Base-by-base conservation (phyloP, 64 coral and sea anemone species). In the Montipora capricornis region DNA sequence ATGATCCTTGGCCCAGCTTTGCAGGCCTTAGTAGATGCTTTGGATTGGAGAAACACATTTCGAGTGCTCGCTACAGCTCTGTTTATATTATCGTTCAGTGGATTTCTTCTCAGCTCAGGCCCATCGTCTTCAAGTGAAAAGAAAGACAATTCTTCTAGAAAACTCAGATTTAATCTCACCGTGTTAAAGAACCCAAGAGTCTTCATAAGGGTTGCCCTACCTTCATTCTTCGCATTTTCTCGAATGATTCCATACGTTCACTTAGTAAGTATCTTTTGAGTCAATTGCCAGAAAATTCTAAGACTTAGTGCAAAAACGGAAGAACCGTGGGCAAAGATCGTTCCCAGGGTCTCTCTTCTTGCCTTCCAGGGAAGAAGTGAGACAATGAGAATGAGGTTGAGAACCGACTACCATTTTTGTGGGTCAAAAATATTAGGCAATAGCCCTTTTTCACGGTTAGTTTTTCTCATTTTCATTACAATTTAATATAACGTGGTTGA, bases 1-100 rank as follows among this genome's bases (percentile, higher is more conserved):
- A 86, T 86, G 82, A 86, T 86, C 73, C 64, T 86, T 71, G 66
- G 82, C 2, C 82, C 82, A 2, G 46, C 66, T 14, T 48, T 86
- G 0, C 82, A 86, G 67, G 82, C 82, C 1, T 8, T 86, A 22
- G 64, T 50, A 17, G 82, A 71, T 19, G 8, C 47, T 24, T 49
- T 86, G 47, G 82, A 13, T 51, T 86, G 82, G 82, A 86, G 66
- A 10, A 51, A 73, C 45, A 20, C 82, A 2, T 86, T 86, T 20
- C 82, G 82, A 4, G 8, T 70, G n/a, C 50, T 86, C 22, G 66
- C 82, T 22, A 37, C 17, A 5, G 1, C 48, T 73, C 47, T 86
- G 45, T 17, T n/a, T 73, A 0, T 50, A 11, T 19, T 44, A 11
- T 86, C 82, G 0, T 29, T 86, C 3, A 71, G 64, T 71, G 82